phyloP scores from a whole-genome alignment of 2,888 invertebrate genomes.

The Mystacides longicornis region DNA sequence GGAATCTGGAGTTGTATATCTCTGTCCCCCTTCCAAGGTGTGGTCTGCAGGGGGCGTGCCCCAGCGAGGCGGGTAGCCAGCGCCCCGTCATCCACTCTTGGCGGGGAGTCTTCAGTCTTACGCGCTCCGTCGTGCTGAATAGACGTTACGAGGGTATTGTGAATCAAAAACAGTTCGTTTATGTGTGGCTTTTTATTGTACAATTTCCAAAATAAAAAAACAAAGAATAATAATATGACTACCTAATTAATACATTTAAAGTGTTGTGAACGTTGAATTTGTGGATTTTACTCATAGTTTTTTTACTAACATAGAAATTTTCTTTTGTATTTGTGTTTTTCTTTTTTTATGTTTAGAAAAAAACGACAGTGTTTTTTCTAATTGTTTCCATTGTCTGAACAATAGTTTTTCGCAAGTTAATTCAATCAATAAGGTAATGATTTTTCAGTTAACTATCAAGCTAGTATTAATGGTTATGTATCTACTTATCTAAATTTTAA shows the following conservation, averaged over 20 bases:
- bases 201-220: not conserved
- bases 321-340: too few species aligned
- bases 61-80: not conserved
- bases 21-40: not conserved
- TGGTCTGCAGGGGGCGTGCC: not conserved
- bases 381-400: too few species aligned
- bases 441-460: too few species aligned
- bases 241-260: not conserved
- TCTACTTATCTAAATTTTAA: too few species aligned
- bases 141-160: not conserved
- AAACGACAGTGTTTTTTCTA: not conserved
- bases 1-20: not conserved
- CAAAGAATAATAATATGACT: not conserved
- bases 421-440: too few species aligned
- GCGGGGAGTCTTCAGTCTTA: slow-evolving; percentile 2
- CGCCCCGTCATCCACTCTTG: not conserved
- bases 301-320: too few species aligned
- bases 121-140: not conserved
- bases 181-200: too few species aligned
- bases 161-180: too few species aligned
- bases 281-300: too few species aligned
- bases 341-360: not conserved
- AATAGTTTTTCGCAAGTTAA: too few species aligned
- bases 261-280: too few species aligned
- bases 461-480: too few species aligned